A percentile compares a stretch with the other conserved stretches of the same genome.
phyloP scores from a whole-genome alignment of 2,888 invertebrate genomes.

The Imbricaverruca yamaguchii region DNA sequence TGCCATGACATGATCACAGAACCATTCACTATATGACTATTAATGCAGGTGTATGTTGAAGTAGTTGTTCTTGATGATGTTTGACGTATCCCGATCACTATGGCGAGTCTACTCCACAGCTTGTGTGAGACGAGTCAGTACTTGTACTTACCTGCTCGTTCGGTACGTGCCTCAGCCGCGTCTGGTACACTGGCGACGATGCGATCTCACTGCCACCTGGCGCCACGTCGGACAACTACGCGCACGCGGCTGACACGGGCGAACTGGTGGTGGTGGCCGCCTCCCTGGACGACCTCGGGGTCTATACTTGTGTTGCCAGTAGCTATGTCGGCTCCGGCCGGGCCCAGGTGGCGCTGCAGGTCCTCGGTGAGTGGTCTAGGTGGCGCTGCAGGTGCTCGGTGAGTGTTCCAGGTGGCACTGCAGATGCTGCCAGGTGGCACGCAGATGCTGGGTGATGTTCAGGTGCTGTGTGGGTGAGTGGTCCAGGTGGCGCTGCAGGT shows the following conservation, averaged over 20 bases:
- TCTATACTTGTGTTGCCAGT: conserved; percentile 55
- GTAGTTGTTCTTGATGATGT: no score
- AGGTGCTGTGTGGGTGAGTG: background rate
- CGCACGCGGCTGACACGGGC: background rate
- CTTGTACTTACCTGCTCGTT: no score
- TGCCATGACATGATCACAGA: no score
- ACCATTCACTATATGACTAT: no score
- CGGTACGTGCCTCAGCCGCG: background rate
- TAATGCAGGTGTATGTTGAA: no score
- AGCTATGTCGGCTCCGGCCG: conserved; percentile 58
- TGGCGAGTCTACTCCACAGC: no score
- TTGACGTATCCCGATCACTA: no score
- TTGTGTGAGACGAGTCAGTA: no score
- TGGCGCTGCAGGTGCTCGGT: conserved; percentile 46
- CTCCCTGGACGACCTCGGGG: conserved; percentile 48
- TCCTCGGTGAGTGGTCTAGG: conserved; percentile 43
- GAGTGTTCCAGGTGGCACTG: conserved; percentile 47
- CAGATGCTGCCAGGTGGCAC: conserved; percentile 40
- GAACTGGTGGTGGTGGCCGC: conserved; percentile 44
- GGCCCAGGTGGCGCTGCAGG: conserved; percentile 49
- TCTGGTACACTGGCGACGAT: conserved; percentile 3
- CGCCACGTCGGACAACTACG: background rate
- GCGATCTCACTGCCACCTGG: conserved; percentile 13
- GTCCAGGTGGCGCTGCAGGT: conserved; percentile 51
- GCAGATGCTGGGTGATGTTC: no score